Evolutionary conservation across 1,140 invertebrate genomes (phyloP).

Genomic region (Diorhabda sublineata): DNA sequence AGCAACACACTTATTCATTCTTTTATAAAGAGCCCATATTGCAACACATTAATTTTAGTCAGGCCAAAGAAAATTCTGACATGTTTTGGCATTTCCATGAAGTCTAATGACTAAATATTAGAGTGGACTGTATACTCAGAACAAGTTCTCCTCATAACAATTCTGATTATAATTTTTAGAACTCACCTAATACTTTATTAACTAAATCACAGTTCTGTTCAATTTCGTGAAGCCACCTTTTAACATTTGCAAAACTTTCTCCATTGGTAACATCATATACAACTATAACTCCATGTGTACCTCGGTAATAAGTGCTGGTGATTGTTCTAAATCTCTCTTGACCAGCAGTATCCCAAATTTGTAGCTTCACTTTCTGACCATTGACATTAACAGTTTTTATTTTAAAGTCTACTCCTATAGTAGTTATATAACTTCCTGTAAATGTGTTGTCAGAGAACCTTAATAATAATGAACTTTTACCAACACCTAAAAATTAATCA

Average conservation of each 20-base stretch:
- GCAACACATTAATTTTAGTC: no score
- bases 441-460: slow-evolving; percentile 98
- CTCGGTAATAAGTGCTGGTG: slow-evolving; percentile 95
- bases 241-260: slow-evolving; percentile 98
- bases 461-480: slow-evolving; percentile 95
- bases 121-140: no score
- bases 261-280: slow-evolving; percentile 99
- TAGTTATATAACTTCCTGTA: slow-evolving; percentile 97
- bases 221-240: slow-evolving; percentile 96
- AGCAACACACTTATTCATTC: no score
- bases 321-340: slow-evolving; percentile 95
- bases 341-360: slow-evolving; percentile 97
- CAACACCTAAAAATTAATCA: slow-evolving; percentile 75
- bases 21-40: no score
- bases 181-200: slow-evolving; percentile 92
- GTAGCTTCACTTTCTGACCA: slow-evolving; percentile 93
- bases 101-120: no score
- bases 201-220: slow-evolving; percentile 99
- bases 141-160: no score
- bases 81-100: no score
- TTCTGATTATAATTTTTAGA: no score
- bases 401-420: slow-evolving; percentile 99
- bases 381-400: slow-evolving; percentile 94
- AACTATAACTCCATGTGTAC: slow-evolving; percentile 98
- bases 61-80: no score